Evolutionary conservation across 2,888 invertebrate genomes (phyloP).

Genomic region (Drosophila setosimentum): DNA sequence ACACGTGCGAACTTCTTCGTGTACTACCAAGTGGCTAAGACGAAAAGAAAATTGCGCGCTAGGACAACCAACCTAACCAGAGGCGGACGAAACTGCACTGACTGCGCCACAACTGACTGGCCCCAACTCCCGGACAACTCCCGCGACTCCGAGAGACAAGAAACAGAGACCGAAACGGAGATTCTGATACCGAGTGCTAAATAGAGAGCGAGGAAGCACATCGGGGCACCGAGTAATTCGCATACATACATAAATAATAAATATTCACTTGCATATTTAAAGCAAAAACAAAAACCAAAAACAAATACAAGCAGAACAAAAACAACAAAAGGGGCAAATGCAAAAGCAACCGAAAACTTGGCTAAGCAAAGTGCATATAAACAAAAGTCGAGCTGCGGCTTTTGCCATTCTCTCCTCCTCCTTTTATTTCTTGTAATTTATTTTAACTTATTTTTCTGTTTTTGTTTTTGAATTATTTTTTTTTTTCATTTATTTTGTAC

Average conservation of each 20-base stretch:
- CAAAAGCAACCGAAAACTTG: slow-evolving; percentile 50
- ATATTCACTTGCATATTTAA: slow-evolving; percentile 43
- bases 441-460: slow-evolving; percentile 15
- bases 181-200: slow-evolving; percentile 29
- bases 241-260: slow-evolving; percentile 57
- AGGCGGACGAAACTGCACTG: slow-evolving; percentile 73
- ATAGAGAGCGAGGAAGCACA: slow-evolving; percentile 36
- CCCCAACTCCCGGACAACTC: slow-evolving; percentile 49
- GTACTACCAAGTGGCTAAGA: slow-evolving; percentile 19
- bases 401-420: slow-evolving; percentile 13
- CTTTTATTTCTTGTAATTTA: slow-evolving; percentile 14
- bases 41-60: slow-evolving; percentile 54
- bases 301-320: slow-evolving; percentile 13
- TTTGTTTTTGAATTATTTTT: neutral
- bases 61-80: slow-evolving; percentile 69
- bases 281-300: slow-evolving; percentile 13
- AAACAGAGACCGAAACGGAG: slow-evolving; percentile 42
- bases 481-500: neutral
- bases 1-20: slow-evolving; percentile 36
- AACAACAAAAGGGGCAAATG: slow-evolving; percentile 31
- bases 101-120: slow-evolving; percentile 41
- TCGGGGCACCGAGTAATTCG: slow-evolving; percentile 47
- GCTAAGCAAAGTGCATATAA: slow-evolving; percentile 63
- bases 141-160: slow-evolving; percentile 34
- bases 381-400: slow-evolving; percentile 39